Evolutionary conservation across 35 echinoderm and acorn worm genomes (phyloP).

Genomic region (Patiria miniata): DNA sequence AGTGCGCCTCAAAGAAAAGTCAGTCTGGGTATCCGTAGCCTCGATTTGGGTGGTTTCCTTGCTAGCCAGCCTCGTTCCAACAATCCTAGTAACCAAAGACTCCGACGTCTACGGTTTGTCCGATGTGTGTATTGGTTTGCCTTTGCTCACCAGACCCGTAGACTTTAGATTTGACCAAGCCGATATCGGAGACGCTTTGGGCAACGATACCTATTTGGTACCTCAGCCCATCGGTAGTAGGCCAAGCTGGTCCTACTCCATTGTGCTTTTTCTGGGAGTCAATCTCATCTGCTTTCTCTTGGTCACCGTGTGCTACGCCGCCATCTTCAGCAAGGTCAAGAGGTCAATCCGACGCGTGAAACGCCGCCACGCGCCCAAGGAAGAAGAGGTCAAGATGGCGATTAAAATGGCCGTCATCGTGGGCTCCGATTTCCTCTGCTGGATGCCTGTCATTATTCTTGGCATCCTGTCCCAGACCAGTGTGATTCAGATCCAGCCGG

Average conservation of each 20-base stretch:
- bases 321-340: constrained; percentile 70
- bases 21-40: neutral
- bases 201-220: neutral
- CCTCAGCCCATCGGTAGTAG: constrained; percentile 35
- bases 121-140: constrained; percentile 85
- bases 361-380: constrained; percentile 14
- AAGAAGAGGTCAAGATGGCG: constrained; percentile 83
- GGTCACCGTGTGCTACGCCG: constrained; percentile 60
- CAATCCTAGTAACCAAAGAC: constrained; percentile 27
- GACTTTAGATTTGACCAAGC: neutral
- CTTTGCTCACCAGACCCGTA: constrained; percentile 52
- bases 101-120: constrained; percentile 71
- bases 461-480: constrained; percentile 70
- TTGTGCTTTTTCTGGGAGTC: constrained; percentile 64
- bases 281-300: constrained; percentile 68
- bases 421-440: constrained; percentile 80
- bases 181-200: neutral
- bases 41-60: constrained; percentile 52
- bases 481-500: constrained; percentile 39
- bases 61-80: constrained; percentile 36
- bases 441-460: constrained; percentile 88
- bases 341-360: constrained; percentile 39
- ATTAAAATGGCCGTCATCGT: constrained; percentile 80
- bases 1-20: constrained; percentile 37
- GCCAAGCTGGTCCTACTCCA: constrained; percentile 72